Base-by-base conservation (phyloP, 2,113 vertebrate genomes). In the Suncus etruscus region DNA sequence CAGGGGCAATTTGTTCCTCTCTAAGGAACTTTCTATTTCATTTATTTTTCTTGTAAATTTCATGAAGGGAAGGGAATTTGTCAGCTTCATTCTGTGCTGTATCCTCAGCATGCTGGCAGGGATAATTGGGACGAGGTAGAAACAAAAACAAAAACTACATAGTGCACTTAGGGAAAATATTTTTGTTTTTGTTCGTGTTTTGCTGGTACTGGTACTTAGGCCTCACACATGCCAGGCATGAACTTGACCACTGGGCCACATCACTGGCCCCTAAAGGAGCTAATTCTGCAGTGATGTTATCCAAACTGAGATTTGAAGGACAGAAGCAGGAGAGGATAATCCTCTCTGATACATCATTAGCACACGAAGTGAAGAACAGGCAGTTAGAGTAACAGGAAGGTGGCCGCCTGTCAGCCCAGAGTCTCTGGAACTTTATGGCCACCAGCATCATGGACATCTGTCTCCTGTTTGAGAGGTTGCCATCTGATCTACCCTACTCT, bases 261-360 rank as follows among this genome's bases (percentile, higher is more conserved):
- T 54, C 54, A 12, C 54, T 54, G 54, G 54, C 54, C 54, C 54
- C 54, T 54, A 54, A 16, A 54, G 54, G 54, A 54, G 54, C 12
- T 54, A 16, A 14, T 54, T 54, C 18, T 54, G 76, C 85, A 82
- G 50, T 78, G 54, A 89, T 45, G 54, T 73, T 83, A 86, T 29
- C 87, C 87, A 48, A 85, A 66, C 92, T 75, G 85, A 86, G 80
- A 90, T 91, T 68, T 87, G 72, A 93, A 93, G 80, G 86, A 51
- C 85, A 32, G 80, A 70, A 69, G 66, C 80, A 45, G 51, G 78
- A 91, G 32, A 25, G 24, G 72, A 51, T 84, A 66, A 82, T 84
- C 77, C 70, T 69, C 45, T 50, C 77, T 32, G 45, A 89, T 72
- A 70, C 39, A 12, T 92, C 22, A 27, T 87, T 87, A 85, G 24